Conservation (phyloP, 1,140 invertebrate genomes). For the Armadillidium nasatum region DNA sequence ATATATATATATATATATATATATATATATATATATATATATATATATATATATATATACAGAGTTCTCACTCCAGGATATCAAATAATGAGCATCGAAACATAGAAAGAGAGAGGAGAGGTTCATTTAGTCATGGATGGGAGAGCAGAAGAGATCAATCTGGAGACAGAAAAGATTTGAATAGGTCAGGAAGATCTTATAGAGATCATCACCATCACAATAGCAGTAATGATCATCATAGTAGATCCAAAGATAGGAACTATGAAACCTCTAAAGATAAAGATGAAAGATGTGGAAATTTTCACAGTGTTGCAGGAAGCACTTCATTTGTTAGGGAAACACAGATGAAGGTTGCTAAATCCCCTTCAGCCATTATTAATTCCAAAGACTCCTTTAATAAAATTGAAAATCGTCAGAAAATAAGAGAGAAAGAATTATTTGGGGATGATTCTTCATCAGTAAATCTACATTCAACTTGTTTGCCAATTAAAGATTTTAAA, state of each 20-base stretch:
- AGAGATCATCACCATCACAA: neutral
- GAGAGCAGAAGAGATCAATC: neutral
- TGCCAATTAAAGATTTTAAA: neutral
- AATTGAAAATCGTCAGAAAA: neutral
- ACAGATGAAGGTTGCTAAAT: neutral
- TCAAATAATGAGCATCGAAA: neutral
- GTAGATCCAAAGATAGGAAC: neutral
- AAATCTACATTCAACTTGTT: neutral
- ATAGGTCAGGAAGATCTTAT: neutral
- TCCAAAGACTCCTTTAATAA: neutral
- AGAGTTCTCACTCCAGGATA: too few species aligned
- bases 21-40: constrained; percentile 13
- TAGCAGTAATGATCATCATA: neutral
- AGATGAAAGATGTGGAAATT: neutral
- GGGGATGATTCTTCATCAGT: neutral
- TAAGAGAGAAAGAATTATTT: neutral
- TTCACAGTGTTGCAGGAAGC: neutral
- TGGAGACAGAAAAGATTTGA: neutral
- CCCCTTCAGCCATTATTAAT: neutral
- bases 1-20: constrained; percentile 14
- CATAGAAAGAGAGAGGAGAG: neutral
- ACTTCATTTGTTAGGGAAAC: neutral
- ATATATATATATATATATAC: too few species aligned
- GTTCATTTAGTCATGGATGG: neutral
- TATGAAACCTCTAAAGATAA: neutral